A percentile compares a stretch with the other conserved stretches of the same genome.
Conservation (phyloP, 1,140 invertebrate species). For the Formica selysi region DNA sequence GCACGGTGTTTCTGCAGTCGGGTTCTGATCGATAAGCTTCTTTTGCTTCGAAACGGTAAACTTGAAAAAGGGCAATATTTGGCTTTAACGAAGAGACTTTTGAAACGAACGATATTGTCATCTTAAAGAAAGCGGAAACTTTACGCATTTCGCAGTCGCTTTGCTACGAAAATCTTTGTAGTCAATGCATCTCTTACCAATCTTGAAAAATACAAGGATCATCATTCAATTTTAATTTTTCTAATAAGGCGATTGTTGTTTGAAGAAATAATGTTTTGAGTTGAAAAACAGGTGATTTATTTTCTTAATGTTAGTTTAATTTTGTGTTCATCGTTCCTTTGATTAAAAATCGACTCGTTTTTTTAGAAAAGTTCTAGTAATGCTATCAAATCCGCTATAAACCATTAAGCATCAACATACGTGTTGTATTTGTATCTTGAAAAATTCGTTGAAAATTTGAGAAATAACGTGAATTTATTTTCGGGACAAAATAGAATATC, state of each 20-base stretch:
- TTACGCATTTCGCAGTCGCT: neutral
- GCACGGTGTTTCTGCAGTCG: slow-evolving; percentile 48
- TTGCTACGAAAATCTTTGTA: too few relatives aligned
- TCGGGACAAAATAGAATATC: too few relatives aligned
- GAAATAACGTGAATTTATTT: too few relatives aligned
- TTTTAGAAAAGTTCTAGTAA: too few relatives aligned
- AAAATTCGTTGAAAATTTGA: too few relatives aligned
- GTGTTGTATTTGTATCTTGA: too few relatives aligned
- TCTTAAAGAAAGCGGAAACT: neutral
- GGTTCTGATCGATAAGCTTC: slow-evolving; percentile 35
- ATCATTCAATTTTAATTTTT: neutral
- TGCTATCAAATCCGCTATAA: too few relatives aligned
- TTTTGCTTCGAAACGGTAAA: neutral
- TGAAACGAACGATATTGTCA: neutral
- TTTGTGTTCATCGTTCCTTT: neutral
- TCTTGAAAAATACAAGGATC: neutral
- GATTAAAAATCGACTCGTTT: too few relatives aligned
- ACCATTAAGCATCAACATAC: too few relatives aligned
- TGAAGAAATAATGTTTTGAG: neutral
- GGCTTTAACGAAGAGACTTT: slow-evolving; percentile 67
- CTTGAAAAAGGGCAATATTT: slow-evolving; percentile 60
- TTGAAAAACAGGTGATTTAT: neutral
- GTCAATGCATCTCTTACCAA: neutral
- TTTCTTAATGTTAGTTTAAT: neutral
- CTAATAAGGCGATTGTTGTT: neutral